These are phyloP conservation scores for Caenorhabditis remanei DNA, from an alignment of 1,140 invertebrate genomes.

Conservation along the genomic window DNA sequence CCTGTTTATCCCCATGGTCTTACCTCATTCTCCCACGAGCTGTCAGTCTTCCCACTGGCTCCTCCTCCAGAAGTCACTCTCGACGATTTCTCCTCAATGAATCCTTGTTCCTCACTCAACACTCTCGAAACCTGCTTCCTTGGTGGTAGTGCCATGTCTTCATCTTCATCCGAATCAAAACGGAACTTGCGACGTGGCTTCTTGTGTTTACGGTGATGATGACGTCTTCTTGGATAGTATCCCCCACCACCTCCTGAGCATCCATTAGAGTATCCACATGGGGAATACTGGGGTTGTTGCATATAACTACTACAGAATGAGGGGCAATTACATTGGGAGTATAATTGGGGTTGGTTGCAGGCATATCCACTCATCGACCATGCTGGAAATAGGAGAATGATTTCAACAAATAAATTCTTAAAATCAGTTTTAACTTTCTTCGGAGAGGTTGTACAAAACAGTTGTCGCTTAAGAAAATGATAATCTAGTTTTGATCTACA, in stretches of 20 bases:
- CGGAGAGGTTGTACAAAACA: too few species aligned
- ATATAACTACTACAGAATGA: conserved; percentile 46
- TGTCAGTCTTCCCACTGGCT: neutral
- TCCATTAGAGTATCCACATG: conserved; percentile 28
- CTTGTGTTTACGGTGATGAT: conserved; percentile 46
- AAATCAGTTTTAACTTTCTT: too few species aligned
- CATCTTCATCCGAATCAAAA: conserved; percentile 34
- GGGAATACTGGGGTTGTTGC: conserved; percentile 24
- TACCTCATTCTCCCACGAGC: conserved; percentile 50
- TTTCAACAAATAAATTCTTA: too few species aligned
- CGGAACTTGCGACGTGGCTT: conserved; percentile 21
- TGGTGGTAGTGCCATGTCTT: conserved; percentile 39
- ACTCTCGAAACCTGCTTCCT: conserved; percentile 3
- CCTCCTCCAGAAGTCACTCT: conserved; percentile 25
- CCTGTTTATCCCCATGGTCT: neutral
- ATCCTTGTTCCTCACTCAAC: conserved; percentile 30
- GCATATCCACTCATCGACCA: conserved; percentile 62
- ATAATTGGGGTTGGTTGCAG: conserved; percentile 53
- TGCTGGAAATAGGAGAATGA: neutral
- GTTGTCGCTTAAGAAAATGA: too few species aligned
- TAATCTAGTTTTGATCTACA: too few species aligned
- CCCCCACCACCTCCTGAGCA: conserved; percentile 30
- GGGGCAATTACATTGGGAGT: conserved; percentile 57
- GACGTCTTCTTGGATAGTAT: neutral
- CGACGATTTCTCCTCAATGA: conserved; percentile 12